phyloP scores from a whole-genome alignment of 2,888 invertebrate genomes.

The Tholera decimalis region DNA sequence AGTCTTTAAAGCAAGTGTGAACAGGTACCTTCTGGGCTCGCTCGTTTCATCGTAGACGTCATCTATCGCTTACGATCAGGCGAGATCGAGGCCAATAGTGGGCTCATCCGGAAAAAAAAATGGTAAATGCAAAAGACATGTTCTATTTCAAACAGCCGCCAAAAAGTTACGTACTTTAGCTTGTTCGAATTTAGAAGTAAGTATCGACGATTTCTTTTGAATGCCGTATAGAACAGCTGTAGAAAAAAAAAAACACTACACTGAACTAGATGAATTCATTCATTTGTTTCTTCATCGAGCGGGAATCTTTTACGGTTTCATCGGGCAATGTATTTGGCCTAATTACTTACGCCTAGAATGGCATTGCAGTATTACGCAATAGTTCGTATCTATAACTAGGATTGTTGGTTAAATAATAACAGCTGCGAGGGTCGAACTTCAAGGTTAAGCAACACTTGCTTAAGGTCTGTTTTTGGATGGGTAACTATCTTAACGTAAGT shows the following conservation, averaged over 20 bases:
- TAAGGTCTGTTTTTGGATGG: too few relatives aligned
- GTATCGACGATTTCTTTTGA: not conserved
- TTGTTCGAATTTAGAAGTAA: constrained; percentile 2
- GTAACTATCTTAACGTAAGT: too few relatives aligned
- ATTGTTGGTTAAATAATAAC: too few relatives aligned
- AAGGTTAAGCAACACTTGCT: too few relatives aligned
- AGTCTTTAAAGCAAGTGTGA: too few relatives aligned
- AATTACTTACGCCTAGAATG: not conserved
- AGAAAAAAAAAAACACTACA: too few relatives aligned
- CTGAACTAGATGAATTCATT: not conserved
- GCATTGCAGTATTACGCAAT: not conserved
- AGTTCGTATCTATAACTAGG: not conserved
- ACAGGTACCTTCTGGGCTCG: too few relatives aligned
- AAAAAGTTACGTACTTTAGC: not conserved
- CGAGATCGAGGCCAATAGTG: too few relatives aligned
- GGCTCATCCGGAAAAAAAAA: too few relatives aligned
- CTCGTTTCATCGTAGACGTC: too few relatives aligned
- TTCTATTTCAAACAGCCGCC: constrained; percentile 24
- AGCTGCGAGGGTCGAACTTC: too few relatives aligned
- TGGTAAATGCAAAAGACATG: not conserved
- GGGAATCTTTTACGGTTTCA: not conserved
- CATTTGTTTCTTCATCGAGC: constrained; percentile 1
- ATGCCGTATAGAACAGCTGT: not conserved
- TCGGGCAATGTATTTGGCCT: not conserved
- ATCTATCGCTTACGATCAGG: too few relatives aligned